These are phyloP conservation scores for Dusona sp. DNA, from an alignment of 2,888 invertebrate species.

Conservation along the genomic window DNA sequence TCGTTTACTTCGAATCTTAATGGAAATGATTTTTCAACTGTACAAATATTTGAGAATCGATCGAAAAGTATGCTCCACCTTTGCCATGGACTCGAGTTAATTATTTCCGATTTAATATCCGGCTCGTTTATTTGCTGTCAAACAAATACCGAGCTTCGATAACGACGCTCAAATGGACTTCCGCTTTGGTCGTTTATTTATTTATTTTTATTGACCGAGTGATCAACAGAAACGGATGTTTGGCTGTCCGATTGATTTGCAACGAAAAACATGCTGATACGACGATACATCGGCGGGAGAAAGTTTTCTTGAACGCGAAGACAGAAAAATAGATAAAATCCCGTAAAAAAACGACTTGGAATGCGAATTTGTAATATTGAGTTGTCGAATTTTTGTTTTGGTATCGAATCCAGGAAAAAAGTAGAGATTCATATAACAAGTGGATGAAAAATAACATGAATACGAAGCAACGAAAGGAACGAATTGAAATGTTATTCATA, in stretches of 20 bases:
- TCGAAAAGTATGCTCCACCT: background rate
- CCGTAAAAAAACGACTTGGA: background rate
- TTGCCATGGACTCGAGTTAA: background rate
- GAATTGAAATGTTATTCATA: background rate
- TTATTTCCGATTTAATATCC: background rate
- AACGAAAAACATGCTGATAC: background rate
- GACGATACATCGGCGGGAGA: too few relatives aligned
- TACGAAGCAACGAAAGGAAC: background rate
- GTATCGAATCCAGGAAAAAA: background rate
- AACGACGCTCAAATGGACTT: background rate
- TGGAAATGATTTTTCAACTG: background rate
- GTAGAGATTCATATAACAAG: background rate
- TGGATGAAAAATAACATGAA: background rate
- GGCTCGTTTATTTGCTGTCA: background rate
- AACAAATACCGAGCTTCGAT: background rate
- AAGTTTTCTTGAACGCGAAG: background rate
- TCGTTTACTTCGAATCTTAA: background rate
- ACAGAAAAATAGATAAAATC: background rate
- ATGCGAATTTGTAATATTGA: background rate
- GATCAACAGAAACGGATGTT: background rate
- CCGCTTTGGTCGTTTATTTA: background rate
- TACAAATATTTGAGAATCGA: background rate
- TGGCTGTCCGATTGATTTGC: background rate
- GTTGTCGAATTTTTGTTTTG: background rate
- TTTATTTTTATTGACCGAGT: conserved; percentile 7